These are phyloP conservation scores for Stegastes partitus DNA, from an alignment of 2,113 vertebrate species.

Conservation along the genomic window DNA sequence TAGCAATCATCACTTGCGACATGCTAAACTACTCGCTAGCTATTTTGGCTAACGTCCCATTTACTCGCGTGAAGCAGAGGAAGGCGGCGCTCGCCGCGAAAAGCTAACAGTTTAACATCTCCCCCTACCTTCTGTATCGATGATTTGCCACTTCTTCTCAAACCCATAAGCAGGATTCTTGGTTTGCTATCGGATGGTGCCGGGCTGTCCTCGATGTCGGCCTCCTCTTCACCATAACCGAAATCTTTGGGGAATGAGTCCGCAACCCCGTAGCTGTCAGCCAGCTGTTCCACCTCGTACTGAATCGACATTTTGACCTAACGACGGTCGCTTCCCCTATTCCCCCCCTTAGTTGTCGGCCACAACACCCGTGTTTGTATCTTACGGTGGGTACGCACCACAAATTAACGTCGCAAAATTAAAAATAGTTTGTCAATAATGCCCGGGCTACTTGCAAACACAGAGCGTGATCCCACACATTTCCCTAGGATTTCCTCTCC, in stretches of 20 bases:
- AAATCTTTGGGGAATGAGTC: constrained; percentile 97
- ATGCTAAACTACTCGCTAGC: constrained; percentile 61
- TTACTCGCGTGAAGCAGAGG: constrained; percentile 23
- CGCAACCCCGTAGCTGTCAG: constrained; percentile 91
- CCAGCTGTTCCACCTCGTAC: constrained; percentile 92
- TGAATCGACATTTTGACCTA: constrained; percentile 93
- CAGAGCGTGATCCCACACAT: constrained; percentile 73
- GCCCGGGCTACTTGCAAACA: constrained; percentile 49
- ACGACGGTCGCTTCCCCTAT: constrained; percentile 68
- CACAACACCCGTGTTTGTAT: constrained; percentile 43
- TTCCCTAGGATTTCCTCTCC: constrained; percentile 84
- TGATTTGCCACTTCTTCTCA: constrained; percentile 96
- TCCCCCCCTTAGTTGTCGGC: constrained; percentile 63
- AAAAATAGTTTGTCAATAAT: constrained; percentile 54
- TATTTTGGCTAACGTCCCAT: constrained; percentile 43
- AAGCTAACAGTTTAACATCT: constrained; percentile 35
- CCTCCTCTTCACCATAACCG: constrained; percentile 95
- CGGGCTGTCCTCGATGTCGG: constrained; percentile 90
- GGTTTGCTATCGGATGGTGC: constrained; percentile 91
- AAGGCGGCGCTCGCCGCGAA: constrained; percentile 29
- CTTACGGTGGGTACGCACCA: background rate
- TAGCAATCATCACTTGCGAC: constrained; percentile 22
- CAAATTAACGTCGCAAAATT: background rate
- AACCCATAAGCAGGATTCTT: constrained; percentile 95
- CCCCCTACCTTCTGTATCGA: constrained; percentile 96